Evolutionary conservation across 1,140 invertebrate species (phyloP).

Genomic region (Penaeus vannamei): DNA sequence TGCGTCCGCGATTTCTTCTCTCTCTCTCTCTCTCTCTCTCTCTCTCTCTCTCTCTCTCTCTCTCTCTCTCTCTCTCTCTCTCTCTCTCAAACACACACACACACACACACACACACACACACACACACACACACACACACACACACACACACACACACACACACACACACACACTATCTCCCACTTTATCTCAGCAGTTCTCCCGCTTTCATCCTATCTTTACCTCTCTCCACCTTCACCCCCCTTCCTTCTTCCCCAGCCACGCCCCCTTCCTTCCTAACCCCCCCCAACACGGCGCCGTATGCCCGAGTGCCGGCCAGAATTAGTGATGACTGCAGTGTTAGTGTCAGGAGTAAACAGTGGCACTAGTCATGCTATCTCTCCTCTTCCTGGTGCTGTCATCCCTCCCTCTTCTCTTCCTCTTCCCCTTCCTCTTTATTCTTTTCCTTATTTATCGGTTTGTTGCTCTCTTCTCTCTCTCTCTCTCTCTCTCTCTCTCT

Average conservation of each 20-base stretch:
- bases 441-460: background rate
- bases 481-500: background rate
- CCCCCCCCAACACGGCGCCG: background rate
- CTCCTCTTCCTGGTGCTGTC: background rate
- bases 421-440: background rate
- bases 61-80: background rate
- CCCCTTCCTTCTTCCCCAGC: background rate
- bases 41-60: constrained; percentile 7
- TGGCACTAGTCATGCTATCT: background rate
- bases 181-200: background rate
- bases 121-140: too few relatives aligned
- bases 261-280: background rate
- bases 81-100: background rate
- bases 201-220: background rate
- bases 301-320: too few relatives aligned
- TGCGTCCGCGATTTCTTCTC: background rate
- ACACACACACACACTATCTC: too few relatives aligned
- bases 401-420: background rate
- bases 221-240: background rate
- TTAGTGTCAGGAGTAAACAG: too few relatives aligned
- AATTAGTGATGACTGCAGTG: too few relatives aligned
- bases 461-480: background rate
- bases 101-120: too few relatives aligned
- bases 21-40: constrained; percentile 35
- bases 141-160: background rate